These are phyloP conservation scores for Puntigrus tetrazona DNA, from an alignment of 2,113 vertebrate genomes.

Conservation along the genomic window DNA sequence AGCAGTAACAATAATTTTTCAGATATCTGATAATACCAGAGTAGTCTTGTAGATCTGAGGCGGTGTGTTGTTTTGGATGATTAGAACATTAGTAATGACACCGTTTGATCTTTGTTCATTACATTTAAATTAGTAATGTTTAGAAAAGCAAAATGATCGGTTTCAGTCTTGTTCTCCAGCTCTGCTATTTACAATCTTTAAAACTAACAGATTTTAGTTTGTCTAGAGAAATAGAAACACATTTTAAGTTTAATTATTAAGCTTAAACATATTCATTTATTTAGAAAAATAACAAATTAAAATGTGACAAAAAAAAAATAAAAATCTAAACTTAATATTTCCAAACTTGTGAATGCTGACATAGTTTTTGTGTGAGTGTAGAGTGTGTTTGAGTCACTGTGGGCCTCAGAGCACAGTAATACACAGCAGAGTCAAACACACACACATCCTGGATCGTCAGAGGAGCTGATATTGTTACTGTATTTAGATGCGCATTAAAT, in stretches of 20 bases:
- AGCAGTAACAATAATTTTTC: background rate
- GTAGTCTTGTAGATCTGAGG: background rate
- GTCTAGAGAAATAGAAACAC: background rate
- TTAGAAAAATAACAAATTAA: background rate
- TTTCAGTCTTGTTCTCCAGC: too few species aligned
- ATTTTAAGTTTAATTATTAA: background rate
- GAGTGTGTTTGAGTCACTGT: slow-evolving; percentile 17
- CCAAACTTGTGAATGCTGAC: too few species aligned
- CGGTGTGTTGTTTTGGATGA: too few species aligned
- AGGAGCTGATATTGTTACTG: too few species aligned
- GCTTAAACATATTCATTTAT: background rate
- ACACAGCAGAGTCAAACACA: slow-evolving; percentile 2
- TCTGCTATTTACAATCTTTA: too few species aligned
- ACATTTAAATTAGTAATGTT: too few species aligned
- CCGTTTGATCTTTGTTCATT: too few species aligned
- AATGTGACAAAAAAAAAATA: background rate
- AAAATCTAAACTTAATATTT: too few species aligned
- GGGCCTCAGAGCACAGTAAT: slow-evolving; percentile 33
- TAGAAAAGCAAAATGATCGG: too few species aligned
- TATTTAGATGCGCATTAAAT: background rate
- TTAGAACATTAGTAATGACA: too few species aligned
- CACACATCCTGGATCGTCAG: background rate
- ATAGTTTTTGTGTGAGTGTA: background rate
- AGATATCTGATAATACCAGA: background rate
- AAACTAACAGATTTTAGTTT: background rate